These are phyloP conservation scores for Lymantria monacha DNA, from an alignment of 2,888 invertebrate species.

Conservation along the genomic window DNA sequence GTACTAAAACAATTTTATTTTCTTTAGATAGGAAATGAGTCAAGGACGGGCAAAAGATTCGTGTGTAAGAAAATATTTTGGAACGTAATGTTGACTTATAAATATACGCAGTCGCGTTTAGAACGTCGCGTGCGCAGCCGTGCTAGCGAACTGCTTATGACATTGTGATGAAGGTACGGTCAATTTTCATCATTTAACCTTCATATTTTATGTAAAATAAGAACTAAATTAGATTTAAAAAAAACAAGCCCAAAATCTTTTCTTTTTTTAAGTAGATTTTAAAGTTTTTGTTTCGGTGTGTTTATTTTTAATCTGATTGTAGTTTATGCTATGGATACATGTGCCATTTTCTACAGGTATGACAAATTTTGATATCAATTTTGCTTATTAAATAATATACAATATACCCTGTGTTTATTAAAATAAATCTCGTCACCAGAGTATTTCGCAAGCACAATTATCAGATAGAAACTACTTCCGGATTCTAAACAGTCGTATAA, in stretches of 20 bases:
- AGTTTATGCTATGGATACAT: neutral
- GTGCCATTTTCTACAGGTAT: neutral
- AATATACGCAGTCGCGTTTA: constrained; percentile 70
- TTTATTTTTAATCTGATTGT: neutral
- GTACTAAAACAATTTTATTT: constrained; percentile 23
- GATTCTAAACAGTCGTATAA: too few relatives aligned
- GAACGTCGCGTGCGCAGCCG: constrained; percentile 39
- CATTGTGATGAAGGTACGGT: constrained; percentile 31
- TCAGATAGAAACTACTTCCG: too few relatives aligned
- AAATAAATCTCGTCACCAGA: too few relatives aligned
- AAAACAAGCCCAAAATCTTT: too few relatives aligned
- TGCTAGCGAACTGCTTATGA: constrained; percentile 26
- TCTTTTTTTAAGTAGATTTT: too few relatives aligned
- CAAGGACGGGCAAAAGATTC: constrained; percentile 65
- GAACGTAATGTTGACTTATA: constrained; percentile 69
- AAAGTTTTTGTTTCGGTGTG: neutral
- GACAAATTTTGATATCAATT: neutral
- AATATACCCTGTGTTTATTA: too few relatives aligned
- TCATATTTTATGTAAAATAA: neutral
- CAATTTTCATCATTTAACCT: neutral
- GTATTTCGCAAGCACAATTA: too few relatives aligned
- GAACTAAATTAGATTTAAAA: too few relatives aligned
- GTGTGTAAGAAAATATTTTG: constrained; percentile 67
- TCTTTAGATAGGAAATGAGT: constrained; percentile 54
- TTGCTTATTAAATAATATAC: neutral